These are phyloP conservation scores for Prunella strophiata DNA, from an alignment of 2,797 vertebrate species.

Conservation along the genomic window DNA sequence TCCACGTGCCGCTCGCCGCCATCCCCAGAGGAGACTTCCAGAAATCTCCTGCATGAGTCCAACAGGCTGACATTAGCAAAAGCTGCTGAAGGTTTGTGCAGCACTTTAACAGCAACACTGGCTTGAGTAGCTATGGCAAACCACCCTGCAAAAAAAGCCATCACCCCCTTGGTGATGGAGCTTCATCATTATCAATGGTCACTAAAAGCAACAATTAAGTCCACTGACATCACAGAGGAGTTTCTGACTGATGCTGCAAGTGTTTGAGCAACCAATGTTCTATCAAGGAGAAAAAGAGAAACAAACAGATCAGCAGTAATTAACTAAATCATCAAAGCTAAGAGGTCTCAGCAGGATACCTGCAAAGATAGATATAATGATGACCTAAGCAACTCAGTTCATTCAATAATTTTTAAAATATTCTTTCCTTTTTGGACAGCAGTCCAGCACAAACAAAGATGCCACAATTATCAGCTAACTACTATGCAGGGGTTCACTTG, in stretches of 20 bases:
- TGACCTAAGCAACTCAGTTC: not conserved
- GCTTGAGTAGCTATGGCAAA: not conserved
- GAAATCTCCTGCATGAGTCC: not conserved
- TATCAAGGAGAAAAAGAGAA: slow-evolving; percentile 24
- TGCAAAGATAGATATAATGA: not conserved
- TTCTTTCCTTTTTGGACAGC: not conserved
- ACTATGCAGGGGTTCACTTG: not conserved
- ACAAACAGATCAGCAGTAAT: slow-evolving; percentile 19
- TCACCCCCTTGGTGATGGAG: not conserved
- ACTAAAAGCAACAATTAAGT: not conserved
- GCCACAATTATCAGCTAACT: not conserved
- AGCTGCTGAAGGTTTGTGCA: not conserved
- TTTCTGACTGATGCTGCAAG: not conserved
- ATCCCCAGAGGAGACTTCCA: not conserved
- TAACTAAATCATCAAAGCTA: not conserved
- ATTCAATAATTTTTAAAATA: not conserved
- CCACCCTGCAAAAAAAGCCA: not conserved
- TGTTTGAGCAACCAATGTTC: not conserved
- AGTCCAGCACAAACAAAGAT: not conserved
- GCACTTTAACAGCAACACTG: not conserved
- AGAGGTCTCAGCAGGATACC: slow-evolving; percentile 8
- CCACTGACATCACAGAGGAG: not conserved
- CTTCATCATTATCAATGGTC: not conserved
- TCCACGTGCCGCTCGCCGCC: fast-evolving
- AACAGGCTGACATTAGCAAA: not conserved